Base-by-base conservation (phyloP, 1,140 invertebrate species). In the Ephestia elutella region DNA sequence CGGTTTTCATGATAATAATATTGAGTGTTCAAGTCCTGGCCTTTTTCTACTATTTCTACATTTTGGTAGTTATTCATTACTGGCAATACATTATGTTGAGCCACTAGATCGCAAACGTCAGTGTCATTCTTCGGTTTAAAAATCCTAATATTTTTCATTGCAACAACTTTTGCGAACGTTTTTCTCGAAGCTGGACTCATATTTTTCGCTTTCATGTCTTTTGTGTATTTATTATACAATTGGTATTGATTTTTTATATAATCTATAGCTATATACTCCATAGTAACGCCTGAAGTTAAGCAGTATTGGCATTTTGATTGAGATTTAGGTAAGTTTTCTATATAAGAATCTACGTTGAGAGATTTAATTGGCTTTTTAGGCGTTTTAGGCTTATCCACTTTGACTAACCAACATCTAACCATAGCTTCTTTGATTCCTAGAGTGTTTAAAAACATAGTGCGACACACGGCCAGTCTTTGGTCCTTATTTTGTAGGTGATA, bases 361-460 rank as follows among this genome's bases (percentile, higher is more conserved):
- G 67, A 57, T 61, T 79, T 75, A 1, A 74, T 10, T 7, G 73
- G 73, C n/a, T 54, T 63, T 62, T 71, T 80, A 0, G 53, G 0
- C 1, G 38, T 25, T 56, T 60, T 71, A 2, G 64, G 59, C 20
- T 38, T 68, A n/a, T 70, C 61, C 13, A 53, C 53, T 2, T 35
- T 63, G 0, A 20, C 11, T 15, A 81, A 21, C 78, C 78, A 81
- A 15, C 66, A 68, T n/a, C 78, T 57, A 0, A 80, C 61, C 62
- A 71, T 80, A 0, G 77, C 73, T 21, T 82, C 80, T 65, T 82
- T 82, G 0, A 82, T 60, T 0, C 78, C 80, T 38, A 82, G 51
- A 17, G 80, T 82, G 32, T 80, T 80, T 5, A 80, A 59, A 59
- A 82, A 82, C 54, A 70, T 80, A 0, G 70, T 56, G 13, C 73